A percentile compares a stretch with the other conserved stretches of the same genome.
These are phyloP conservation scores for Pachymerium ferrugineum DNA, from an alignment of 2,888 invertebrate species.

Conservation along the genomic window DNA sequence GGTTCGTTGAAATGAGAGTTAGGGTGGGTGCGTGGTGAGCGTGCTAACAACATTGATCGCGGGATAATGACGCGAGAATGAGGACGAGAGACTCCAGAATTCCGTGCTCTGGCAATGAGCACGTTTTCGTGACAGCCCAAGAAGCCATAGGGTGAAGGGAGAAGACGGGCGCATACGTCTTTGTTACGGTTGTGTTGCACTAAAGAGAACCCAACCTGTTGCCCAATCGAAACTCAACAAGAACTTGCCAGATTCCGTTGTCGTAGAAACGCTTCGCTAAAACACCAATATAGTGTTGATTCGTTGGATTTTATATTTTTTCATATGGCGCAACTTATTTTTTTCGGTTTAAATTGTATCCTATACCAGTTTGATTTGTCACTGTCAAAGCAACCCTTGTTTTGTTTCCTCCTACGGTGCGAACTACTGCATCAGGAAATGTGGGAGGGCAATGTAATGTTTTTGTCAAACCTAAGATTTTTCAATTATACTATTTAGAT, in stretches of 20 bases:
- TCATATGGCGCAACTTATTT: no score
- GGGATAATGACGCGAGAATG: neutral
- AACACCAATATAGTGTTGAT: no score
- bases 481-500: no score
- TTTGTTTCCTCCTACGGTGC: no score
- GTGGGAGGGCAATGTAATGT: no score
- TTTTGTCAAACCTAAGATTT: no score
- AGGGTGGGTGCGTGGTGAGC: neutral
- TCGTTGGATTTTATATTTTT: no score
- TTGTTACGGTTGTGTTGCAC: neutral
- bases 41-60: constrained; percentile 14
- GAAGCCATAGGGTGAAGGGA: neutral
- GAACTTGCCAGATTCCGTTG: neutral
- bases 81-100: neutral
- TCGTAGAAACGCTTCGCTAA: no score
- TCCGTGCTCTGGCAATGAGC: neutral
- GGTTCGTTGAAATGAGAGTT: neutral
- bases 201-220: neutral
- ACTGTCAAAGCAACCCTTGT: no score
- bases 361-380: no score
- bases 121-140: constrained; percentile 18
- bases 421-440: no score
- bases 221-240: neutral
- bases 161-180: neutral
- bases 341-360: no score